Conservation (phyloP, 1,140 invertebrate species). For the Drosophila willistoni region DNA sequence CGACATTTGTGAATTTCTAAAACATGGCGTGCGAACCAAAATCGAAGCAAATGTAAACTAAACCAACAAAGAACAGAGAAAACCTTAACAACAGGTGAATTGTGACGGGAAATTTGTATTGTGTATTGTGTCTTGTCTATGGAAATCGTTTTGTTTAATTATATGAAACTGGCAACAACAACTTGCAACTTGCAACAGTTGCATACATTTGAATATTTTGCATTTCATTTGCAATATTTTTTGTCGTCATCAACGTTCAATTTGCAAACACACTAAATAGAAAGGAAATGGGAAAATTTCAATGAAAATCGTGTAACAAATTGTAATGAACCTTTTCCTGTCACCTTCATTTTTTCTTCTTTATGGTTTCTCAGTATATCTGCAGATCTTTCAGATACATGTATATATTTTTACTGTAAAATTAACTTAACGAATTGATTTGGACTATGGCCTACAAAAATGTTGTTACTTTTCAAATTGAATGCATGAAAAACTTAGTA, state of each 20-base stretch:
- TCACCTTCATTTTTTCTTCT: too few relatives aligned
- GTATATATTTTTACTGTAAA: too few relatives aligned
- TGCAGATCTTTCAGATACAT: too few relatives aligned
- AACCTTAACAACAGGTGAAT: conserved; percentile 5
- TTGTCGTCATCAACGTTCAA: too few relatives aligned
- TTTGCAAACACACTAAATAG: too few relatives aligned
- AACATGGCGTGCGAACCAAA: conserved; percentile 52
- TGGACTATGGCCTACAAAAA: background rate
- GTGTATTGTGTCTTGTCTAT: conserved; percentile 45
- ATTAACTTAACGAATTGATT: background rate
- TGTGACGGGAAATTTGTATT: conserved; percentile 32
- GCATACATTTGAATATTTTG: too few relatives aligned
- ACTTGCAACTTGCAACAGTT: background rate
- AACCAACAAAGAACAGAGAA: background rate
- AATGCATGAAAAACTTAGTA: too few relatives aligned
- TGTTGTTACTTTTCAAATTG: background rate
- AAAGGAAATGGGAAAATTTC: too few relatives aligned
- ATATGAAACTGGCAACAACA: background rate
- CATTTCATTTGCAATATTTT: too few relatives aligned
- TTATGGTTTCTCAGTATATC: too few relatives aligned
- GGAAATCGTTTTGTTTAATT: conserved; percentile 1
- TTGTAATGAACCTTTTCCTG: too few relatives aligned
- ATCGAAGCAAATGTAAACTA: background rate
- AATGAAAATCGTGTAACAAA: too few relatives aligned
- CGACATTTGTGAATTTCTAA: conserved; percentile 41